phyloP scores from a whole-genome alignment of 2,797 vertebrate species.

The Staurois parvus region DNA sequence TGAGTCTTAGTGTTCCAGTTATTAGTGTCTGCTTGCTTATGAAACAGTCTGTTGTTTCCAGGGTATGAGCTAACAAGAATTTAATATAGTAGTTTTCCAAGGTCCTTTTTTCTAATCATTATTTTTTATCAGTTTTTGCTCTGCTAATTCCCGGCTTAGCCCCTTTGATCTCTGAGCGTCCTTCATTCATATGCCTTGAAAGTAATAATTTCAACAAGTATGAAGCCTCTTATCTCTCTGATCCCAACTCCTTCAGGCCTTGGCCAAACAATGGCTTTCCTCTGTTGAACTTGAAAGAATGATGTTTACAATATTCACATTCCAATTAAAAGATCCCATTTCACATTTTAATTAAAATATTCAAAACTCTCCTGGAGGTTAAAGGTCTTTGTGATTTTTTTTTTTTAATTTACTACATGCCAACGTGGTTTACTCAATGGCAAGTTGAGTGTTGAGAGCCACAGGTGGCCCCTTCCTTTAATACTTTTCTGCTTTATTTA shows the following conservation, averaged over 20 bases:
- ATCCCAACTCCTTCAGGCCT: constrained; percentile 27
- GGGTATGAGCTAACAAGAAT: constrained; percentile 38
- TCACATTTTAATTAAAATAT: constrained; percentile 59
- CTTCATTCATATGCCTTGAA: constrained; percentile 46
- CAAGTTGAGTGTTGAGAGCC: background rate
- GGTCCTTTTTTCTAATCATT: constrained; percentile 36
- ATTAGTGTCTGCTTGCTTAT: constrained; percentile 8
- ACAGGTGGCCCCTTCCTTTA: background rate
- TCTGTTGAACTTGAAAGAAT: constrained; percentile 44
- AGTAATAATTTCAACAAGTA: constrained; percentile 49
- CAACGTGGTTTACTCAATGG: background rate
- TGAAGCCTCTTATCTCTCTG: constrained; percentile 52
- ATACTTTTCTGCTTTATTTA: background rate
- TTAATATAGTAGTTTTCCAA: constrained; percentile 36
- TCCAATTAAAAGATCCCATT: constrained; percentile 50
- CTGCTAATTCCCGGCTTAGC: constrained; percentile 42
- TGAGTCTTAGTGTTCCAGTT: background rate
- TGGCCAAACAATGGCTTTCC: constrained; percentile 49
- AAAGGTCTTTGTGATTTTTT: background rate
- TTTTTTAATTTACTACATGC: background rate
- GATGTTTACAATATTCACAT: constrained; percentile 41
- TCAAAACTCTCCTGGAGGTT: background rate
- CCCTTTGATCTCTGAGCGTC: constrained; percentile 51
- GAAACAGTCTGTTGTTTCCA: constrained; percentile 39
- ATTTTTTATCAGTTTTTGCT: constrained; percentile 51